Base-by-base conservation (phyloP, 1,140 invertebrate genomes). In the Bradynema listronoti region DNA sequence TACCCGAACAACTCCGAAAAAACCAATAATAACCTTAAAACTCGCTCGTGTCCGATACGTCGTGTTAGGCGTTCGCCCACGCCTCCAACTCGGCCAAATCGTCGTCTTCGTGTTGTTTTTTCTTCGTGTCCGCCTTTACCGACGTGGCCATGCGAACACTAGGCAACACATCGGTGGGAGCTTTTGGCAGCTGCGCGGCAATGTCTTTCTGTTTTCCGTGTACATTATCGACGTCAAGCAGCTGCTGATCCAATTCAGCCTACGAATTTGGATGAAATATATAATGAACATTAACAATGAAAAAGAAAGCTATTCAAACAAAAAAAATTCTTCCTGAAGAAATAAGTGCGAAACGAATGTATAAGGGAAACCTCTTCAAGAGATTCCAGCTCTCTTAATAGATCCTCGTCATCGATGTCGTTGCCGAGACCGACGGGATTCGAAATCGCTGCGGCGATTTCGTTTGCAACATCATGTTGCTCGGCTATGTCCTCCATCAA, bases 401-500 rank as follows among this genome's bases (percentile, higher is more conserved):
- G 33, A 16, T 72, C 76, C 50, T 75, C 83, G 65, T 96, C 92
- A 81, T 97, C 92, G 11, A 94, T 80, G 78, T 93, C 90, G 75
- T 89, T 86, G 52, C 85, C 85, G 82, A 97, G 94, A 34, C 90
- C 91, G 52, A 93, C 88, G 58, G 93, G 93, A 82, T 92, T 96
- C 43, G 90, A 94, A 79, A 99, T 98, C 4, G 93, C 93, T 77
- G 97, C 90, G 0, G 90, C 92, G 73, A 99, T 97, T 85, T 99
- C 94, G 72, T 86, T 87, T 0, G 93, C 91, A 42, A 98, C 87
- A 80, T 98, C 94, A 81, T 98, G 92, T 81, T 98, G 94, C 79
- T 99, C 94, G 32, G 91, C 90, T 71, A 99, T 94, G 76, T 98
- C 94, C 78, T 98, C 94, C 92, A 98, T 97, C 82, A 98, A 88